phyloP scores from a whole-genome alignment of 2,113 vertebrate genomes.

The Ramphastos sulfuratus region DNA sequence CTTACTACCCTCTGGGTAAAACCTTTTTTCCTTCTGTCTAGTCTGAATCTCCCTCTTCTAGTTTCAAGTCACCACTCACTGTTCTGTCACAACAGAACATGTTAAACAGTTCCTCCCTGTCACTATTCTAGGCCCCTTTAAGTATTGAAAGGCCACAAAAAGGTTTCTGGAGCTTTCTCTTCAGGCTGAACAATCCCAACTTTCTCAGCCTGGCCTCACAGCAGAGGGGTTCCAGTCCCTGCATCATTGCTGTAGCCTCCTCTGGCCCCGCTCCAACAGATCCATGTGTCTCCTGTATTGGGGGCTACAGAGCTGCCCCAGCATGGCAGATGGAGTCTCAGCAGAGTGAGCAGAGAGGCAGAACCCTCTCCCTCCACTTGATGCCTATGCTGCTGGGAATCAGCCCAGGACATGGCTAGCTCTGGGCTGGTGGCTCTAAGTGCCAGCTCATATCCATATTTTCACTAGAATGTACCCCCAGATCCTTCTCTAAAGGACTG shows the following conservation, averaged over 20 bases:
- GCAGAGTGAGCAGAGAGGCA: neutral
- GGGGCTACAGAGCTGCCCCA: neutral
- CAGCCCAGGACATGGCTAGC: neutral
- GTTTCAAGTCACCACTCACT: neutral
- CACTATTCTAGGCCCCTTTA: neutral
- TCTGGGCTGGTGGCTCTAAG: too few species aligned
- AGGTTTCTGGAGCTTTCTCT: neutral
- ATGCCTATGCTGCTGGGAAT: neutral
- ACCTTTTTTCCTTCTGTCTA: neutral
- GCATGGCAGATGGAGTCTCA: neutral
- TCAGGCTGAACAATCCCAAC: neutral
- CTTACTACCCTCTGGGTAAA: neutral
- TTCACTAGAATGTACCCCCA: too few species aligned
- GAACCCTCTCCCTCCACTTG: neutral
- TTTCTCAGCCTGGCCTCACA: neutral
- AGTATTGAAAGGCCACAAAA: neutral
- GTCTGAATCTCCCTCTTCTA: neutral
- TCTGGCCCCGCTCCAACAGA: too few species aligned
- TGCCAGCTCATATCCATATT: too few species aligned
- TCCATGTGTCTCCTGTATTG: too few species aligned
- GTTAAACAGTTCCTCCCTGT: neutral
- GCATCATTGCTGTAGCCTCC: neutral
- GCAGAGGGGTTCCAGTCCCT: neutral
- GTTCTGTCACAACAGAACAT: neutral
- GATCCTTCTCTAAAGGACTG: too few species aligned